A percentile compares a stretch with the other conserved stretches of the same genome.
These are phyloP conservation scores for Megaptera novaeangliae DNA, from an alignment of 2,113 vertebrate species.

Conservation along the genomic window DNA sequence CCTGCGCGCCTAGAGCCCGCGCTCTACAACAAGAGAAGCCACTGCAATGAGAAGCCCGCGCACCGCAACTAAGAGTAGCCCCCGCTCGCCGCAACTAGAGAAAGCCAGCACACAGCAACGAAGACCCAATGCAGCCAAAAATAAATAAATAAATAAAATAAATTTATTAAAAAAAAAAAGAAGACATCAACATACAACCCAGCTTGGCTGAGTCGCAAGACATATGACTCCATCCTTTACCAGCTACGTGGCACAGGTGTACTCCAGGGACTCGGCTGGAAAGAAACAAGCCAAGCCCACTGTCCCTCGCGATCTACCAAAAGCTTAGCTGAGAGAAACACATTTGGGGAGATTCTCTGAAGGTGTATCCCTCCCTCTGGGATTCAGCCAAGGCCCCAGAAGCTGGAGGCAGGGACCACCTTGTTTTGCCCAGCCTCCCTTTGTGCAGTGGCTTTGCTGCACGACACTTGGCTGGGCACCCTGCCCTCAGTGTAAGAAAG, in stretches of 20 bases:
- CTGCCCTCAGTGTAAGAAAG: background rate
- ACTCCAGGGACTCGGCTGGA: background rate
- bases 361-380: background rate
- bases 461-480: background rate
- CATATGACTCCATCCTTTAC: background rate
- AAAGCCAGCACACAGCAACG: too few relatives aligned
- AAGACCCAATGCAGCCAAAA: too few relatives aligned
- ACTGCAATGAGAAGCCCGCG: too few relatives aligned
- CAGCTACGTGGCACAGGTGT: background rate
- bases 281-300: background rate
- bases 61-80: too few relatives aligned
- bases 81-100: too few relatives aligned
- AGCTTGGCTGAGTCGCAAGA: fast-evolving
- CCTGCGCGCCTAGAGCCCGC: too few relatives aligned
- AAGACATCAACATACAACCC: background rate
- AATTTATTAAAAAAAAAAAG: too few relatives aligned
- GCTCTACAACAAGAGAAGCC: too few relatives aligned
- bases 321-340: background rate
- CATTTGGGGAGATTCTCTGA: background rate
- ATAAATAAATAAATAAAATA: too few relatives aligned
- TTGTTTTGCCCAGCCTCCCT: background rate
- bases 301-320: background rate
- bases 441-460: background rate
- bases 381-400: background rate
- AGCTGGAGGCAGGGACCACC: background rate